Conservation (phyloP, 2,797 vertebrate genomes). For the Pogoniulus pusillus region DNA sequence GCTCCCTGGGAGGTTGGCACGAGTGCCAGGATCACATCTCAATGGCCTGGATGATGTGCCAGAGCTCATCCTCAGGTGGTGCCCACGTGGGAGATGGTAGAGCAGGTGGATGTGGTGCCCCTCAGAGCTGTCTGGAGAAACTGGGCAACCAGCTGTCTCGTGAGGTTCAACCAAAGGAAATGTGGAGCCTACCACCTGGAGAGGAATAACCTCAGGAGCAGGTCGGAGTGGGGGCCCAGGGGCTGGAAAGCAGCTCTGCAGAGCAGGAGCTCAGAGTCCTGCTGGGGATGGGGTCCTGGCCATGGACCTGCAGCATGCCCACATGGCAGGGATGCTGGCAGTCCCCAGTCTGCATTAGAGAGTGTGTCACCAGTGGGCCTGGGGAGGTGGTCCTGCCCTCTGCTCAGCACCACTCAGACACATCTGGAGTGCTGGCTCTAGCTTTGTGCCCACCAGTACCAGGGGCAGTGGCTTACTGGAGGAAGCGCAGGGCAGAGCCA, state of each 20-base stretch:
- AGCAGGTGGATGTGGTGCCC: background rate
- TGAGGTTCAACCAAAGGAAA: background rate
- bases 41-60: background rate
- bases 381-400: background rate
- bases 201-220: background rate
- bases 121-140: background rate
- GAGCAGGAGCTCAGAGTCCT: background rate
- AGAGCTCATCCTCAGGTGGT: background rate
- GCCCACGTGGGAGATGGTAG: background rate
- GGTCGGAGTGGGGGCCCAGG: background rate
- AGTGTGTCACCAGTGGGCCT: rapidly evolving
- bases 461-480: background rate
- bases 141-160: background rate
- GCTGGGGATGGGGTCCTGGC: background rate
- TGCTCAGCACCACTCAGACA: background rate
- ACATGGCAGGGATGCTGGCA: rapidly evolving
- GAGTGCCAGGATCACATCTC: background rate
- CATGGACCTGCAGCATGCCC: rapidly evolving
- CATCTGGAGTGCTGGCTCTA: too few species aligned
- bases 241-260: background rate
- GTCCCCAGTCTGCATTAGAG: background rate
- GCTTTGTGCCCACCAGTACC: too few species aligned
- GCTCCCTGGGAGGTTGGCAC: rapidly evolving
- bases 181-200: background rate
- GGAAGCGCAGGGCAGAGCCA: too few species aligned